Evolutionary conservation across 2,888 invertebrate species (phyloP).

Genomic region (Autographa gamma): DNA sequence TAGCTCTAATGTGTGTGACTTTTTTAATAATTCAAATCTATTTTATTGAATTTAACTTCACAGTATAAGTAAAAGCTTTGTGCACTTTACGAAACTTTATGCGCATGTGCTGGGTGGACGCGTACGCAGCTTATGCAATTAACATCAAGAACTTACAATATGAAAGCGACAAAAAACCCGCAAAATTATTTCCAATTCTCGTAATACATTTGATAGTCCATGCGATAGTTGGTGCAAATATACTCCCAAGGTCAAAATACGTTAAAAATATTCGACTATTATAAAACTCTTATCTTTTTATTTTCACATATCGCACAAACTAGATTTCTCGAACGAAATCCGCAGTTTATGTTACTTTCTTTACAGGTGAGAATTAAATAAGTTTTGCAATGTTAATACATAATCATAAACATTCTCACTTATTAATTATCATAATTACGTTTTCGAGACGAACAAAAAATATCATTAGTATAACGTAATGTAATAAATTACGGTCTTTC

Average conservation of each 20-base stretch:
- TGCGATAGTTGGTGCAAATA: too few species aligned
- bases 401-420: background rate
- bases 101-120: too few species aligned
- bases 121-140: too few species aligned
- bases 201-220: too few species aligned
- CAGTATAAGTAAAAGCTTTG: too few species aligned
- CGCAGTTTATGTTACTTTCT: background rate
- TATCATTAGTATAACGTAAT: conserved; percentile 1
- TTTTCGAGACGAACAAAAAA: conserved; percentile 2
- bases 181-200: too few species aligned
- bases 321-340: background rate
- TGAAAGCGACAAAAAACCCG: too few species aligned
- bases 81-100: too few species aligned
- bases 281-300: background rate
- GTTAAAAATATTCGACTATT: background rate
- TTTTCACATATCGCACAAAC: background rate
- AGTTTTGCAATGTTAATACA: background rate
- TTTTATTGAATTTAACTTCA: too few species aligned
- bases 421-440: conserved; percentile 1
- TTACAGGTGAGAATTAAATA: background rate
- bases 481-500: background rate
- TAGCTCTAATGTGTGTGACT: too few species aligned
- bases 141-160: too few species aligned
- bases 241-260: background rate
- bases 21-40: too few species aligned